These are phyloP conservation scores for Melolontha melolontha DNA, from an alignment of 2,888 invertebrate genomes.

Conservation along the genomic window DNA sequence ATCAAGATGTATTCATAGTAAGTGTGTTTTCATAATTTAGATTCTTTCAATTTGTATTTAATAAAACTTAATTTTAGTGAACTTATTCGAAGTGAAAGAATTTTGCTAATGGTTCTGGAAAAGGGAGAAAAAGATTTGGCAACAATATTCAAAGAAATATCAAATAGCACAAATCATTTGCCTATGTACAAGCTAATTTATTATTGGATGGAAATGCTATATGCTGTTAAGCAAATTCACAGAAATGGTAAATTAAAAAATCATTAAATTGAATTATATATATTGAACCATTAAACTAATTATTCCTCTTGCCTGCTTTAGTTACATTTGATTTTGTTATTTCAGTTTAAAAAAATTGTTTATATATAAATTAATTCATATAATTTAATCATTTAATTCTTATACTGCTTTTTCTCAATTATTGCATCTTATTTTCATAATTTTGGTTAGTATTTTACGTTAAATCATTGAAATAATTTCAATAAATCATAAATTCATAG, in stretches of 20 bases:
- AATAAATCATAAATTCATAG: no score
- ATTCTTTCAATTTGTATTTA: constrained; percentile 19
- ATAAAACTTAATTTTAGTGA: constrained; percentile 71
- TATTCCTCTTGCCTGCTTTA: no score
- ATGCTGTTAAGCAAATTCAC: constrained; percentile 92
- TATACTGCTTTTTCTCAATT: background rate
- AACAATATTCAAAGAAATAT: constrained; percentile 73
- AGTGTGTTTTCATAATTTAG: constrained; percentile 64
- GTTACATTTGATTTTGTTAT: no score
- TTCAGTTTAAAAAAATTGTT: no score
- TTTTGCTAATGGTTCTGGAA: constrained; percentile 90
- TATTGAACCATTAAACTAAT: no score
- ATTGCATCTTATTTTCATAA: no score
- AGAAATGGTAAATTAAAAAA: constrained; percentile 74
- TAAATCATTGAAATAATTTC: no score
- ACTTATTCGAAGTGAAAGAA: constrained; percentile 72
- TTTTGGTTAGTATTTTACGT: no score
- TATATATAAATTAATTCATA: no score
- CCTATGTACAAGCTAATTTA: constrained; percentile 83
- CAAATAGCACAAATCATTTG: constrained; percentile 65
- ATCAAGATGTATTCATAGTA: constrained; percentile 90
- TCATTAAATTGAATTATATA: constrained; percentile 8
- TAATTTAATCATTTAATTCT: no score
- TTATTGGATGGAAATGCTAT: constrained; percentile 95
- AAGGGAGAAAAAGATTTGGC: constrained; percentile 92